These are phyloP conservation scores for Alentia gelatinosa DNA, from an alignment of 2,888 invertebrate species.

Conservation along the genomic window DNA sequence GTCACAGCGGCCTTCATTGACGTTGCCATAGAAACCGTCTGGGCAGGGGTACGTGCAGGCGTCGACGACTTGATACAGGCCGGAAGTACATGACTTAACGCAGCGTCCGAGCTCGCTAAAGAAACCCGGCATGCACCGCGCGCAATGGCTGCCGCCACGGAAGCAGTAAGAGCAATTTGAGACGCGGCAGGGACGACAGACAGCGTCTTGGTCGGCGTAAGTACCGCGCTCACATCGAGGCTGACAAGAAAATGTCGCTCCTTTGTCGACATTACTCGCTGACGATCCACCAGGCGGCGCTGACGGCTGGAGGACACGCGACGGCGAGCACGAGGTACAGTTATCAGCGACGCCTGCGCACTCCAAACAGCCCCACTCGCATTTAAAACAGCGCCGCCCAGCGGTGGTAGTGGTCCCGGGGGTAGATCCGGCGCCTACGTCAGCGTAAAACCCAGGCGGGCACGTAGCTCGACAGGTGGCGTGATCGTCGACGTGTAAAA, in stretches of 20 bases:
- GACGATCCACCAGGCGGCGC: neutral
- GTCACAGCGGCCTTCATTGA: neutral
- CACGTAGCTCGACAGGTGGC: neutral
- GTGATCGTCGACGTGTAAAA: neutral
- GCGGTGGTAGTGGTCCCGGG: neutral
- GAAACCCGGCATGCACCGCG: constrained; percentile 16
- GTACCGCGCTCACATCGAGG: neutral
- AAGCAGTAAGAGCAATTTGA: neutral
- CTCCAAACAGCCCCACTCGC: neutral
- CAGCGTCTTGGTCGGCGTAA: neutral
- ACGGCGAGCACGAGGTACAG: neutral
- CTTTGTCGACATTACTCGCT: neutral
- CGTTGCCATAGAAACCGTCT: constrained; percentile 55
- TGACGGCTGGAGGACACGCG: neutral
- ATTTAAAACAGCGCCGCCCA: neutral
- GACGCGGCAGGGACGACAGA: constrained; percentile 38
- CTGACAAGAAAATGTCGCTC: neutral
- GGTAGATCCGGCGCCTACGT: neutral
- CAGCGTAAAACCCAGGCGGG: neutral
- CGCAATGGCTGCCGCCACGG: constrained; percentile 42
- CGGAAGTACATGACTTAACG: neutral
- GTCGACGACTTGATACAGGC: neutral
- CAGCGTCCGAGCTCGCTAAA: constrained; percentile 20
- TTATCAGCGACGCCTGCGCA: neutral
- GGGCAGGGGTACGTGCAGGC: constrained; percentile 44